Percentiles rank a stretch among this genome's conserved stretches.
phyloP scores from a whole-genome alignment of 2,113 vertebrate genomes.

The Atractosteus spatula region DNA sequence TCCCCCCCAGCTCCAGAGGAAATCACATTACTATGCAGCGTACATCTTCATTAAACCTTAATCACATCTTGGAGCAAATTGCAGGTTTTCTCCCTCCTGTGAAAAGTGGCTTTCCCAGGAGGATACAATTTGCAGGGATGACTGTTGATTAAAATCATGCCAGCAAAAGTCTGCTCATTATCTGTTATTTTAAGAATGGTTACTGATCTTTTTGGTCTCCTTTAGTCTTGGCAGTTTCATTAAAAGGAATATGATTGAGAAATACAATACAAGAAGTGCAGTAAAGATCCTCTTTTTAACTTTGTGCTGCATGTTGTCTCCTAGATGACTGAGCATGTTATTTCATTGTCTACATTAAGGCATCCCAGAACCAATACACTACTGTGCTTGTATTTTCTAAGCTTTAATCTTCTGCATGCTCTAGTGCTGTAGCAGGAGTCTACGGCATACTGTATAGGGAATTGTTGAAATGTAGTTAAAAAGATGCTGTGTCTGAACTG shows the following conservation, averaged over 20 bases:
- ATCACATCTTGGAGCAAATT: conserved; percentile 17
- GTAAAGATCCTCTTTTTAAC: background rate
- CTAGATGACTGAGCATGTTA: background rate
- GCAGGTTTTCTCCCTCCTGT: conserved; percentile 8
- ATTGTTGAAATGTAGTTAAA: background rate
- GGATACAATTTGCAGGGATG: background rate
- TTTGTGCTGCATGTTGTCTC: background rate
- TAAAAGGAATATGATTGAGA: background rate
- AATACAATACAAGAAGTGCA: background rate
- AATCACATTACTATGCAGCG: background rate
- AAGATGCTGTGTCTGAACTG: background rate
- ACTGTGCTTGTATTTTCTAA: background rate
- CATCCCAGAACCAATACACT: background rate
- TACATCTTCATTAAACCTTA: conserved; percentile 14
- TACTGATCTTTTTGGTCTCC: background rate
- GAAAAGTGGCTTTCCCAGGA: background rate
- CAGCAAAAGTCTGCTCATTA: background rate
- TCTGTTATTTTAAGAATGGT: background rate
- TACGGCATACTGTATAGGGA: background rate
- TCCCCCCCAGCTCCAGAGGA: background rate
- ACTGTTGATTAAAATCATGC: background rate
- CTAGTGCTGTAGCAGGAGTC: background rate
- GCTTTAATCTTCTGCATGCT: background rate
- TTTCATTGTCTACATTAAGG: background rate
- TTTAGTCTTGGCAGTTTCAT: conserved; percentile 6